A percentile compares a stretch with the other conserved stretches of the same genome.
Evolutionary conservation across 2,797 vertebrate species (phyloP).

Genomic region (Sebastes minor): DNA sequence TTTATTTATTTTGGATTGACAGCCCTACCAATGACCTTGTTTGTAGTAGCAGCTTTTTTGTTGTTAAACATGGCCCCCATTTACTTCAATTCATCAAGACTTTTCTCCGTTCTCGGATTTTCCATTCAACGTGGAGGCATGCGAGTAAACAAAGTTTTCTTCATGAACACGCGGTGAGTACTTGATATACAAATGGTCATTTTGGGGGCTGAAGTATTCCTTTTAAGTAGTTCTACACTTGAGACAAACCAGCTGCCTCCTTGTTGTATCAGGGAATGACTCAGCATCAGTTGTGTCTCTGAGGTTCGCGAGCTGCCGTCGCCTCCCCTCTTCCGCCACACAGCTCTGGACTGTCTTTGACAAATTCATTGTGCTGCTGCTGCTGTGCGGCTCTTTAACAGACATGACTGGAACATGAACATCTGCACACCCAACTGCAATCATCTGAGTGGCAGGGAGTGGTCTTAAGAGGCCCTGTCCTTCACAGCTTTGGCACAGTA

Average conservation of each 20-base stretch:
- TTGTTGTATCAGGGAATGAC: conserved; percentile 70
- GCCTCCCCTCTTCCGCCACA: conserved; percentile 33
- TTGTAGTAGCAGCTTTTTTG: too few species aligned
- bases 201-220: neutral
- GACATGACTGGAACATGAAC: conserved; percentile 60
- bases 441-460: conserved; percentile 70
- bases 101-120: neutral
- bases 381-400: conserved; percentile 46
- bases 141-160: neutral
- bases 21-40: too few species aligned
- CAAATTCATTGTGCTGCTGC: conserved; percentile 45
- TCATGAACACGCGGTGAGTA: neutral
- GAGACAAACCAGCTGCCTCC: conserved; percentile 72
- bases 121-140: neutral
- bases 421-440: conserved; percentile 75
- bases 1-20: too few species aligned
- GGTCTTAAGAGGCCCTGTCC: conserved; percentile 80
- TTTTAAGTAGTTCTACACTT: conserved; percentile 45
- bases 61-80: neutral
- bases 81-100: neutral
- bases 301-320: conserved; percentile 45
- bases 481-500: conserved; percentile 80
- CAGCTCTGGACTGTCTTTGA: conserved; percentile 51
- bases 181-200: neutral
- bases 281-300: conserved; percentile 68